Percentiles rank a stretch among this genome's conserved stretches.
These are phyloP conservation scores for Cyprinodon diabolis DNA, from an alignment of 2,797 vertebrate species.

Conservation along the genomic window DNA sequence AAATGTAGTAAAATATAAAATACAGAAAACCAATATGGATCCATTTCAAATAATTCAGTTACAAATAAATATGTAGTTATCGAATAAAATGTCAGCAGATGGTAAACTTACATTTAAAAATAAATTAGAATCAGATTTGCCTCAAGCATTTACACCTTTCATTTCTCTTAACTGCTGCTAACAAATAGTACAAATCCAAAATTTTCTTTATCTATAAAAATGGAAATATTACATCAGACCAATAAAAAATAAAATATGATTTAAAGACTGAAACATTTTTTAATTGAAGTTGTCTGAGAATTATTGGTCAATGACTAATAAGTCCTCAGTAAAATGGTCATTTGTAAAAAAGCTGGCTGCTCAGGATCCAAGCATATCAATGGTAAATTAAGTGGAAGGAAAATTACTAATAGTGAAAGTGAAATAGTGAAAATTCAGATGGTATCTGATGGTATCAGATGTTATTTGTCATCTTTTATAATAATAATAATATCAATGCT, in stretches of 20 bases:
- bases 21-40: neutral
- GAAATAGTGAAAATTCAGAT: too few relatives aligned
- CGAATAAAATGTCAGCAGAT: neutral
- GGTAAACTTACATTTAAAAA: neutral
- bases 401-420: neutral
- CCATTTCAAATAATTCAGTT: neutral
- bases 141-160: neutral
- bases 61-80: neutral
- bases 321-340: neutral
- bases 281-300: too few relatives aligned
- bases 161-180: too few relatives aligned
- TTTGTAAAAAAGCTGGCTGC: neutral
- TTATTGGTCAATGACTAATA: too few relatives aligned
- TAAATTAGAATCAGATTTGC: neutral
- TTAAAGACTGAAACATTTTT: too few relatives aligned
- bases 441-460: too few relatives aligned
- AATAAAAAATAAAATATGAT: neutral
- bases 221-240: too few relatives aligned
- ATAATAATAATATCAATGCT: too few relatives aligned
- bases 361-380: neutral
- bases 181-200: too few relatives aligned
- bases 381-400: neutral
- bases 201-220: too few relatives aligned
- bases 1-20: too few relatives aligned
- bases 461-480: too few relatives aligned